These are phyloP conservation scores for Myotis brandtii DNA, from an alignment of 2,113 vertebrate genomes.

Conservation along the genomic window DNA sequence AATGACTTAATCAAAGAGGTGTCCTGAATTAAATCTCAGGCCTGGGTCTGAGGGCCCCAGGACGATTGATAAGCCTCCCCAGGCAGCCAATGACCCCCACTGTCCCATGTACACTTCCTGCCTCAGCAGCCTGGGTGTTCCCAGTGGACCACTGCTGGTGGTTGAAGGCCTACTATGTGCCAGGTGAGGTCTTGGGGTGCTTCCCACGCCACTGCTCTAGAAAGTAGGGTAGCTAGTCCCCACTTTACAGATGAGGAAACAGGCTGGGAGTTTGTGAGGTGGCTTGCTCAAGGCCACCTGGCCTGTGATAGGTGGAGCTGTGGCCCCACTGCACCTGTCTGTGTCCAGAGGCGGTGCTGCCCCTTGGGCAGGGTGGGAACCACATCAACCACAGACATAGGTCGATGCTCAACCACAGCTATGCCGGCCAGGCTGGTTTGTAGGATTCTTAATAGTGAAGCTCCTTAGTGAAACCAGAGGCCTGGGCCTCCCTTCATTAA, in stretches of 20 bases:
- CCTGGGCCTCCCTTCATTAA: not conserved
- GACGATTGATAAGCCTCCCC: not conserved
- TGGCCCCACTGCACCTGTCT: too few relatives aligned
- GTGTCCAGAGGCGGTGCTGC: not conserved
- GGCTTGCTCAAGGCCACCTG: not conserved
- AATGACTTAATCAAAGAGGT: not conserved
- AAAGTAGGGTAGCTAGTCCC: not conserved
- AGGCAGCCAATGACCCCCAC: not conserved
- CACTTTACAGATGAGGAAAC: not conserved
- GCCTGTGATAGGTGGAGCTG: not conserved
- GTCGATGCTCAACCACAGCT: too few relatives aligned
- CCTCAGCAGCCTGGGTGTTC: not conserved
- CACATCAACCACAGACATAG: too few relatives aligned
- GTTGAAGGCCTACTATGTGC: not conserved
- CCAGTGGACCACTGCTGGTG: not conserved
- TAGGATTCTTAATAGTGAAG: not conserved
- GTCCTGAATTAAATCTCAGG: not conserved
- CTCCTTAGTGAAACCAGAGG: not conserved
- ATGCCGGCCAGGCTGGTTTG: not conserved
- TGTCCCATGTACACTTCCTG: fast-evolving
- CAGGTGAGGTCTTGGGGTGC: not conserved
- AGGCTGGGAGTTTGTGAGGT: not conserved
- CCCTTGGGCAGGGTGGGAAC: not conserved
- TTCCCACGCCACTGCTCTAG: not conserved
- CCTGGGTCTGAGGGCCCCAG: too few relatives aligned